Evolutionary conservation across 2,888 invertebrate genomes (phyloP), one percentile per base, ranked within the genome.

Genomic region (Chironomus tentans): DNA sequence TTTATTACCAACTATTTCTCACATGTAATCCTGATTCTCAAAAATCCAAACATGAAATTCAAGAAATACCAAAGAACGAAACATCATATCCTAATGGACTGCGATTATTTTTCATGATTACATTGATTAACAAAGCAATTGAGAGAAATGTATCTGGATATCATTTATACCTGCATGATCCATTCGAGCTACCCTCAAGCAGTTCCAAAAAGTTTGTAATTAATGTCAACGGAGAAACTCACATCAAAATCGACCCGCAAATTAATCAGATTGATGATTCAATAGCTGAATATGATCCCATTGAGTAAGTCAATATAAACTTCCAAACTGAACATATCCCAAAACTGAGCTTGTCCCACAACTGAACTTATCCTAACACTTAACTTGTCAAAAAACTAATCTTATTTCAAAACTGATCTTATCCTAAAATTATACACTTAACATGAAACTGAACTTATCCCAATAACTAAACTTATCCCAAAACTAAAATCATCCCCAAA

Each of bases 71-170:
- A 0, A 6, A 7, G 5, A 56, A 18, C 7, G 7, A 15, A 0
- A 7, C 15, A 7, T 0, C 6, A 7, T 4, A 4, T 7, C 7
- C n/a, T 3, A 15, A 2, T 56, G n/a, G 7, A 18, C 6, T 56
- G 7, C 0, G 2, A 0, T 18, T 18, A 0, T 24, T 24, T 24
- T 24, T 24, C 3, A 24, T 1, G 5, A 18, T 3, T 18, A 3
- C 2, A 0, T 18, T 18, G 5, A 1, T 7, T 15, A 0, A 1
- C 2, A 3, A 0, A 15, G 0, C 3, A 4, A 5, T 5, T 18
- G 0, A 1, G 1, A 3, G 6, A 38, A 18, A 7, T 56, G 0
- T 4, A 15, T 0, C n/a, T 7, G 56, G 18, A 15, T 4, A 18
- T 15, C 2, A 7, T 2, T 4, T 56, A 1, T 56, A 4, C 6